A percentile compares a stretch with the other conserved stretches of the same genome.
Evolutionary conservation across 1,140 invertebrate species (phyloP).

Genomic region (Berghia stephanieae): DNA sequence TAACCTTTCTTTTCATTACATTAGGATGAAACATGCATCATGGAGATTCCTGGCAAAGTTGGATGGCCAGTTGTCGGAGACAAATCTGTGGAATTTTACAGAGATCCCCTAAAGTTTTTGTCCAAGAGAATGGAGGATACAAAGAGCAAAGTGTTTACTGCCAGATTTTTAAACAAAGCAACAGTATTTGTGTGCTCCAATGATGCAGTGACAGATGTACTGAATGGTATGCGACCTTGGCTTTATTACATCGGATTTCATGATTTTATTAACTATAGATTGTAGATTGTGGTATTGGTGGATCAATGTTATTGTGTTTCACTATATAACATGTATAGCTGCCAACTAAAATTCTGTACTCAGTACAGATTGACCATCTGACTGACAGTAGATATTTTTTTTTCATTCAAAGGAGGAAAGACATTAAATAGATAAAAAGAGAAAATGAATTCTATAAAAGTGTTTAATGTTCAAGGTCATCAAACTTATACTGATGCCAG

Average conservation of each 20-base stretch:
- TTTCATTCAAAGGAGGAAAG: no score
- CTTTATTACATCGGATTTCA: not conserved
- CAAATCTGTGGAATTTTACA: constrained; percentile 56
- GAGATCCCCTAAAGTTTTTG: constrained; percentile 51
- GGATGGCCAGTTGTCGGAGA: constrained; percentile 55
- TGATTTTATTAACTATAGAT: not conserved
- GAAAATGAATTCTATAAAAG: no score
- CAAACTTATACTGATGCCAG: no score
- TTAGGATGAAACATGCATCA: no score
- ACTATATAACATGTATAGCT: not conserved
- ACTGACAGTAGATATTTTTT: no score
- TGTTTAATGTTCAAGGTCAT: no score
- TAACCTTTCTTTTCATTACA: no score
- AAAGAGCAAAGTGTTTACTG: constrained; percentile 47
- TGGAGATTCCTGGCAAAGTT: constrained; percentile 47
- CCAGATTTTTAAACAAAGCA: constrained; percentile 55
- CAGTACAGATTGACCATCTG: not conserved
- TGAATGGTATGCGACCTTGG: constrained; percentile 42
- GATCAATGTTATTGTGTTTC: not conserved
- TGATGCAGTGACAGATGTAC: constrained; percentile 42
- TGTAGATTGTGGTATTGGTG: not conserved
- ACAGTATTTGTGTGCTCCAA: constrained; percentile 58
- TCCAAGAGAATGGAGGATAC: constrained; percentile 41
- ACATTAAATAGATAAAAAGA: no score
- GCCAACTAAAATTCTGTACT: not conserved